These are phyloP conservation scores for Cyprinodon brontotheroides DNA, from an alignment of 2,113 vertebrate species.

Conservation along the genomic window DNA sequence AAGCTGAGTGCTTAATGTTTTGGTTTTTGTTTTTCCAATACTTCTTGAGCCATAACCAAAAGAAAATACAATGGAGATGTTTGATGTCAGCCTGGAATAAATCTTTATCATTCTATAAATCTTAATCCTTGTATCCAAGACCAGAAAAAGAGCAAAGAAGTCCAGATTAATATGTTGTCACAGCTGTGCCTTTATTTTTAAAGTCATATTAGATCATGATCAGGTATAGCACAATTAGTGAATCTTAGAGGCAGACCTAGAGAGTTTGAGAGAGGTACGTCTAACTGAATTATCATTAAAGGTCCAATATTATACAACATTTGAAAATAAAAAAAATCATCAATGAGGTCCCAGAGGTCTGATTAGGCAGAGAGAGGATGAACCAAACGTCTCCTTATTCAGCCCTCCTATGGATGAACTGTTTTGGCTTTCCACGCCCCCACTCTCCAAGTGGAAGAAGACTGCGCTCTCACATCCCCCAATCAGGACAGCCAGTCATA, in stretches of 20 bases:
- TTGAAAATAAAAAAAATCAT: no score
- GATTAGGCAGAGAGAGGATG: no score
- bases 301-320: no score
- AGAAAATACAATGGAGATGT: background rate
- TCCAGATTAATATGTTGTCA: background rate
- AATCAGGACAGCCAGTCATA: no score
- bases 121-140: background rate
- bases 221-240: background rate
- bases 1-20: slow-evolving; percentile 15
- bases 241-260: no score
- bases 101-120: background rate
- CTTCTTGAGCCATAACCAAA: slow-evolving; percentile 8
- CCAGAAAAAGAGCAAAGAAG: background rate
- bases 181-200: background rate
- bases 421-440: no score
- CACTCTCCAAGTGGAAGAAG: no score
- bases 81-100: background rate
- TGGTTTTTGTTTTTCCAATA: background rate
- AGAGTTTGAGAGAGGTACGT: background rate
- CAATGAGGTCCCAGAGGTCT: no score
- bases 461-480: no score
- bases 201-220: background rate
- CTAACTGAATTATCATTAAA: background rate
- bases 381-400: no score
- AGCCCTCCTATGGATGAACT: no score